A percentile compares a stretch with the other conserved stretches of the same genome.
Evolutionary conservation across 2,113 vertebrate genomes (phyloP).

Genomic region (Chaenogobius annularis): DNA sequence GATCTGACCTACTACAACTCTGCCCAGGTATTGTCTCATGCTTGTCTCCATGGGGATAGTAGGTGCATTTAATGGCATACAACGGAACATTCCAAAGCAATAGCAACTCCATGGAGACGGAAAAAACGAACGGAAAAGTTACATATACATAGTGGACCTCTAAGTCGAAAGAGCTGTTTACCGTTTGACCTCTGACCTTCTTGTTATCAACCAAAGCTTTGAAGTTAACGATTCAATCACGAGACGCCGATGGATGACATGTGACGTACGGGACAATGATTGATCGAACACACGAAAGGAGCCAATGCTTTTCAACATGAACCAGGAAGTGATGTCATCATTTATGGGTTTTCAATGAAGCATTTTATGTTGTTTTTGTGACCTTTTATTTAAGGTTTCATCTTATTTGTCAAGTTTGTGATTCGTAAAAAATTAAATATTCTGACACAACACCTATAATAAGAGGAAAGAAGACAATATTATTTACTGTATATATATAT

Average conservation of each 20-base stretch:
- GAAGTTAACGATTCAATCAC: constrained; percentile 22
- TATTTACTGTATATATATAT: too few species aligned
- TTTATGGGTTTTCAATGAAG: too few species aligned
- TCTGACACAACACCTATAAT: too few species aligned
- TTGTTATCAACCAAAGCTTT: constrained; percentile 56
- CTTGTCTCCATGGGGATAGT: background rate
- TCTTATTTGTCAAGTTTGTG: too few species aligned
- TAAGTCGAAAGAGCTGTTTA: constrained; percentile 41
- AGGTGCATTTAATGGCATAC: background rate
- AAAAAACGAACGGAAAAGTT: too few species aligned
- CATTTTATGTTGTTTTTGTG: too few species aligned
- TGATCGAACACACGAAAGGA: too few species aligned
- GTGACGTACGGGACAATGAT: background rate
- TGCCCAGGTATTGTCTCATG: background rate
- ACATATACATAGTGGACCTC: background rate
- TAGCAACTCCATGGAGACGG: background rate
- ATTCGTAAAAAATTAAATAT: too few species aligned
- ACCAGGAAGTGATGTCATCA: too few species aligned
- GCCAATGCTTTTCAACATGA: too few species aligned
- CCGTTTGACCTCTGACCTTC: constrained; percentile 58
- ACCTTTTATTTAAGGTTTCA: too few species aligned
- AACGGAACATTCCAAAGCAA: background rate
- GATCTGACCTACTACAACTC: background rate
- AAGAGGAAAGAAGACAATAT: too few species aligned
- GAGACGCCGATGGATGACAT: background rate